These are phyloP conservation scores for Drosophila pullipes DNA, from an alignment of 2,888 invertebrate genomes.

Conservation along the genomic window DNA sequence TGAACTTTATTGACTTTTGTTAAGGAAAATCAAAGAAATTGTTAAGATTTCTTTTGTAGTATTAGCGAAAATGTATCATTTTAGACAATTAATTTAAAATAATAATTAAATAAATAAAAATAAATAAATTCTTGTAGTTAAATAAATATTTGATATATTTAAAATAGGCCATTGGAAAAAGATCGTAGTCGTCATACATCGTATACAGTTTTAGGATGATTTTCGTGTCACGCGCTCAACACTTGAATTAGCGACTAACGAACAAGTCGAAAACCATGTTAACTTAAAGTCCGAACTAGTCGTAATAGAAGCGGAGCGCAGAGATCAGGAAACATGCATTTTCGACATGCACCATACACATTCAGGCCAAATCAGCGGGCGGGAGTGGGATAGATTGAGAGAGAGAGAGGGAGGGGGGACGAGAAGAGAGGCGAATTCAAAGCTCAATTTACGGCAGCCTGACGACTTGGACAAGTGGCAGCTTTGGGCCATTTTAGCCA, in stretches of 20 bases:
- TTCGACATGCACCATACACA: slow-evolving; percentile 74
- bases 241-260: slow-evolving; percentile 42
- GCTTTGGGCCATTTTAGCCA: slow-evolving; percentile 64
- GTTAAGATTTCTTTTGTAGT: not conserved
- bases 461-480: slow-evolving; percentile 68
- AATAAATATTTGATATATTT: not conserved
- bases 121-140: not conserved
- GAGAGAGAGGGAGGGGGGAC: not conserved
- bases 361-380: slow-evolving; percentile 60
- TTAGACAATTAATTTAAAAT: not conserved
- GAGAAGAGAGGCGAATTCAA: slow-evolving; percentile 46
- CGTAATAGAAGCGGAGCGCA: slow-evolving; percentile 41
- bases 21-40: too few relatives aligned
- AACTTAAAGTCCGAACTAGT: slow-evolving; percentile 63
- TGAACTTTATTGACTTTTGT: too few relatives aligned
- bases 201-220: not conserved
- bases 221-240: slow-evolving; percentile 44
- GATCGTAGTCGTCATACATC: not conserved
- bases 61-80: not conserved
- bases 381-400: not conserved
- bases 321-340: slow-evolving; percentile 72
- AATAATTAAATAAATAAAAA: not conserved
- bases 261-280: slow-evolving; percentile 71
- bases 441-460: slow-evolving; percentile 71
- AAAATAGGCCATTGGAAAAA: not conserved